Conservation (phyloP, 1,140 invertebrate genomes). For the Pachypeltis micranthus region DNA sequence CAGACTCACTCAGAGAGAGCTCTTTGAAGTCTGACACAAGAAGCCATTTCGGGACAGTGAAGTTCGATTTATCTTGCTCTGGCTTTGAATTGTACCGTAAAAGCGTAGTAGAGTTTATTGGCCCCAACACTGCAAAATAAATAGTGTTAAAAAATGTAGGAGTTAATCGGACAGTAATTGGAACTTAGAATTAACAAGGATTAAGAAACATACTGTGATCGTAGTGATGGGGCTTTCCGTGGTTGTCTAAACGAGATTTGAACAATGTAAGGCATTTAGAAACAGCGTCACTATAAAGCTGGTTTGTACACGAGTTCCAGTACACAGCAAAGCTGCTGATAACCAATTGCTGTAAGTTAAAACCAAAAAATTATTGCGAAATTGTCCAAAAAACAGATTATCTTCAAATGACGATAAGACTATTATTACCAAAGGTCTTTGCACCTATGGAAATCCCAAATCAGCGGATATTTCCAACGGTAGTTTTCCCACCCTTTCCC, state of each 20-base stretch:
- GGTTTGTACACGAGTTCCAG: conserved; percentile 3
- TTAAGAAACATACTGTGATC: conserved; percentile 11
- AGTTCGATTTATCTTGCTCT: conserved; percentile 67
- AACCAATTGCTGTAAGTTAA: conserved; percentile 13
- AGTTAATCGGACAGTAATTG: neutral
- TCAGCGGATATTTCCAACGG: no score
- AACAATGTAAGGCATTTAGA: neutral
- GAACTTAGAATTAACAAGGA: neutral
- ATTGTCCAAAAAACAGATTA: no score
- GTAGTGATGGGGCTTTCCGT: neutral
- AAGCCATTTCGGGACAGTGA: conserved; percentile 76
- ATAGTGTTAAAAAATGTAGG: conserved; percentile 22
- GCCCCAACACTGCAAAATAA: conserved; percentile 66
- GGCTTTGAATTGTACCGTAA: conserved; percentile 87
- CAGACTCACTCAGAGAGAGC: conserved; percentile 51
- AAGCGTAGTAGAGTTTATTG: conserved; percentile 79
- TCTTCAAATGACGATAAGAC: no score
- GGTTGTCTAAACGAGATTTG: neutral
- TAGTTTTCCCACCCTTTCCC: no score
- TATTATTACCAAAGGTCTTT: no score
- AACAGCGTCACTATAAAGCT: neutral
- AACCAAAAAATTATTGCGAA: no score
- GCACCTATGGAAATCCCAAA: no score
- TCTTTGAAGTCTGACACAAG: conserved; percentile 78
- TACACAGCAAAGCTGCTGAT: conserved; percentile 11